These are phyloP conservation scores for Diuraphis noxia DNA, from an alignment of 1,140 invertebrate genomes.

Conservation along the genomic window DNA sequence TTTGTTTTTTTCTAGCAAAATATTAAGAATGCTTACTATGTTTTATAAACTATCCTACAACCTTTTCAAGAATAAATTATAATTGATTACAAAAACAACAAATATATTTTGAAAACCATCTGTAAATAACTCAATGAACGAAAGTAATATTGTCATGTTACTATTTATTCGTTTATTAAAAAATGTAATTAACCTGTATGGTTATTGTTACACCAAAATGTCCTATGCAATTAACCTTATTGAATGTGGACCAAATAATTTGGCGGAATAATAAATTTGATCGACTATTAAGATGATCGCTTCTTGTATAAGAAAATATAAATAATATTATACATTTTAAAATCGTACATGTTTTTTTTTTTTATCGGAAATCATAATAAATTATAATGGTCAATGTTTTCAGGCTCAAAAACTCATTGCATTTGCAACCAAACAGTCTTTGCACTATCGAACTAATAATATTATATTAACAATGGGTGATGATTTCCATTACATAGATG, in stretches of 20 bases:
- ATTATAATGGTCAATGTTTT: background rate
- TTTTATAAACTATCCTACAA: background rate
- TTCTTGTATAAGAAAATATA: background rate
- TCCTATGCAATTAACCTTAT: background rate
- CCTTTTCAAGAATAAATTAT: too few relatives aligned
- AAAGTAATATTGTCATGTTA: background rate
- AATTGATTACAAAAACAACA: too few relatives aligned
- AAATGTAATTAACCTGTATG: background rate
- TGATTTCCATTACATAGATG: slow-evolving; percentile 71
- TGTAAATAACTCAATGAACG: background rate
- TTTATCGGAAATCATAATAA: background rate
- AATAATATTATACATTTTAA: background rate
- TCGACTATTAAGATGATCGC: background rate
- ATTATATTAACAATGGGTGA: slow-evolving; percentile 71
- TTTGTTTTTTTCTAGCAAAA: too few relatives aligned
- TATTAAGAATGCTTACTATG: background rate
- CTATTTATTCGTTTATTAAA: background rate
- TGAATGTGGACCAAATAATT: background rate
- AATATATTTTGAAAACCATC: too few relatives aligned
- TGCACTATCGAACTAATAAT: slow-evolving; percentile 67
- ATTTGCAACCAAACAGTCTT: background rate
- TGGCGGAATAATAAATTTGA: background rate
- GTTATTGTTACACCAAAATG: background rate
- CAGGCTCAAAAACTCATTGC: slow-evolving; percentile 16
- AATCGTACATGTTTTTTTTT: background rate